phyloP scores from a whole-genome alignment of 1,140 invertebrate genomes.

The Copidosoma floridanum region DNA sequence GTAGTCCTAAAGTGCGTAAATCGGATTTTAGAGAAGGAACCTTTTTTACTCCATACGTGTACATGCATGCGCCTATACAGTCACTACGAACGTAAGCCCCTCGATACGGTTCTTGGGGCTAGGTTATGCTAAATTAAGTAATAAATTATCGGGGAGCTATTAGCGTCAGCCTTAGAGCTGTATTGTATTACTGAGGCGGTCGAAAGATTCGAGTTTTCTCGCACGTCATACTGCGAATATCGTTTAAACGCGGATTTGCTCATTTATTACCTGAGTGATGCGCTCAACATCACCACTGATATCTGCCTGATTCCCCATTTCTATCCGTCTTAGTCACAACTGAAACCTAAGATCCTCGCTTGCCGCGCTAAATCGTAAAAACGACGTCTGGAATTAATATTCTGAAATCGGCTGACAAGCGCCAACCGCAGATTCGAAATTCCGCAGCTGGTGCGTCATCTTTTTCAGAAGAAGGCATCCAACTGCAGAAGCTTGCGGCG shows the following conservation, averaged over 20 bases:
- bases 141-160: constrained; percentile 12
- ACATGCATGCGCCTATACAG: neutral
- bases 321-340: too few species aligned
- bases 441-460: neutral
- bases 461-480: neutral
- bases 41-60: constrained; percentile 1
- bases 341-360: neutral
- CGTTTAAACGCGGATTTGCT: too few species aligned
- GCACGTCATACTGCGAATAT: too few species aligned
- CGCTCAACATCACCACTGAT: too few species aligned
- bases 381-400: neutral
- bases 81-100: too few species aligned
- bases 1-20: constrained; percentile 20
- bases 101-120: constrained; percentile 2
- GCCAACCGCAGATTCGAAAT: neutral
- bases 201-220: too few species aligned
- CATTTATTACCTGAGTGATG: too few species aligned
- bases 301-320: too few species aligned
- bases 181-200: too few species aligned
- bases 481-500: neutral
- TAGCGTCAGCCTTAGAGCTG: neutral
- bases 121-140: constrained; percentile 7
- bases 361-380: neutral
- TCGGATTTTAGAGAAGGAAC: constrained; percentile 19
- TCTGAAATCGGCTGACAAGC: neutral